phyloP scores from a whole-genome alignment of 2,113 vertebrate species.

The Triplophysa rosa region DNA sequence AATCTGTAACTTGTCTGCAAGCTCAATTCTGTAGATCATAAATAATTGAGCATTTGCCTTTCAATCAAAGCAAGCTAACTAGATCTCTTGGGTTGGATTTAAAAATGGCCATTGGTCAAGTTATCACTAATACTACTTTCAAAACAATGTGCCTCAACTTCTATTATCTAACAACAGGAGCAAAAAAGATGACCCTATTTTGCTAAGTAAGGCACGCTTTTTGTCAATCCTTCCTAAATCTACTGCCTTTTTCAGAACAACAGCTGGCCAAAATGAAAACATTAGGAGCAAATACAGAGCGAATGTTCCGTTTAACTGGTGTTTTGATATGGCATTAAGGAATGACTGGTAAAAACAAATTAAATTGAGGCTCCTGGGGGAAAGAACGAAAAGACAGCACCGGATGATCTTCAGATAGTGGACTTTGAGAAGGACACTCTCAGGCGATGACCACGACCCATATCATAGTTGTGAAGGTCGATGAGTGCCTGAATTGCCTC shows the following conservation, averaged over 20 bases:
- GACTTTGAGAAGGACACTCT: constrained; percentile 99
- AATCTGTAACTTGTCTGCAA: neutral
- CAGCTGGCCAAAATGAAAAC: constrained; percentile 65
- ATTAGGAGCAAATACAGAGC: constrained; percentile 50
- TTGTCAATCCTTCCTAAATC: constrained; percentile 73
- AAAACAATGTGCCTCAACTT: constrained; percentile 60
- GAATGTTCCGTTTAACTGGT: constrained; percentile 58
- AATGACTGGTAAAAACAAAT: constrained; percentile 72
- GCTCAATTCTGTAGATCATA: constrained; percentile 7
- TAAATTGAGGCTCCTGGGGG: constrained; percentile 80
- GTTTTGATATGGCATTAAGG: constrained; percentile 54
- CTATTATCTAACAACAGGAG: constrained; percentile 59
- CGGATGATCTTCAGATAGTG: constrained; percentile 83
- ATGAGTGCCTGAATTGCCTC: constrained; percentile 97
- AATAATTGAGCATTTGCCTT: neutral
- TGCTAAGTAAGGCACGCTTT: constrained; percentile 84
- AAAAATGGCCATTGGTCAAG: neutral
- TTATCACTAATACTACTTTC: constrained; percentile 3
- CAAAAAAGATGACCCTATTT: constrained; percentile 65
- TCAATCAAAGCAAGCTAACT: constrained; percentile 1
- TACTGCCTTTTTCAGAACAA: constrained; percentile 49
- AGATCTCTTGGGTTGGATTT: constrained; percentile 2
- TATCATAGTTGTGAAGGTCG: constrained; percentile 98
- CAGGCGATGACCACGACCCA: constrained; percentile 96
- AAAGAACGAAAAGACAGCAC: constrained; percentile 55